Conservation (phyloP, 1,140 invertebrate species). For the Physella acuta region DNA sequence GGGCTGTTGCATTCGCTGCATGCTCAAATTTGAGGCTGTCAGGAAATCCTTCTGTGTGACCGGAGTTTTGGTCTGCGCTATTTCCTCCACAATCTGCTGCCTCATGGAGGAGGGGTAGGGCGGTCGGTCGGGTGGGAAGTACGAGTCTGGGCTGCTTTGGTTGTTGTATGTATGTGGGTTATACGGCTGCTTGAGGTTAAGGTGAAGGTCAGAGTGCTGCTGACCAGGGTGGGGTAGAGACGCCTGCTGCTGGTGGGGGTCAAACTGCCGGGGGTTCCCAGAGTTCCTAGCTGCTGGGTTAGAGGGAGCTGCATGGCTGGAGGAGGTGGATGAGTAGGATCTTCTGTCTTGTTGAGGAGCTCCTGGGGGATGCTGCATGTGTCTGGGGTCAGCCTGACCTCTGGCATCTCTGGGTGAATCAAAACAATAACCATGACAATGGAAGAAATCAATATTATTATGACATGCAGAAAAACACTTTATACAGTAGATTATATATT, state of each 20-base stretch:
- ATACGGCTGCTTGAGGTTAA: background rate
- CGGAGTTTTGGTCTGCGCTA: conserved; percentile 46
- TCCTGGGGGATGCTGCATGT: background rate
- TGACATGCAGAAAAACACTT: too few species aligned
- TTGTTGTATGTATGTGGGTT: background rate
- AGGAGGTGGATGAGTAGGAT: background rate
- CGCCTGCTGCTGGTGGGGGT: background rate
- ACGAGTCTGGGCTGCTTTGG: conserved; percentile 24
- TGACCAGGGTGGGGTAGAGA: background rate
- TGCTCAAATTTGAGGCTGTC: conserved; percentile 35
- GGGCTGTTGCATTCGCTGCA: conserved; percentile 38
- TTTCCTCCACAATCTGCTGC: conserved; percentile 41
- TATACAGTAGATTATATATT: too few species aligned
- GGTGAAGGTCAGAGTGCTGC: conserved; percentile 18
- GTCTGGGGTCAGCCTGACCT: too few species aligned
- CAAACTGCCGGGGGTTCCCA: background rate
- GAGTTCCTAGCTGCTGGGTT: background rate
- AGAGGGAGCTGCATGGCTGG: background rate
- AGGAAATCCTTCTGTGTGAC: conserved; percentile 40
- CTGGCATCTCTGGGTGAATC: background rate
- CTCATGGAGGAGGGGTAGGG: conserved; percentile 43
- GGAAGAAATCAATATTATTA: too few species aligned
- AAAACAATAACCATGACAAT: too few species aligned
- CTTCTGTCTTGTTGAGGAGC: background rate
- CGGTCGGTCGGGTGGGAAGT: conserved; percentile 40